Evolutionary conservation across 2,797 vertebrate genomes (phyloP), one percentile per base, ranked within the genome.

Genomic region (Phataginus tricuspis): DNA sequence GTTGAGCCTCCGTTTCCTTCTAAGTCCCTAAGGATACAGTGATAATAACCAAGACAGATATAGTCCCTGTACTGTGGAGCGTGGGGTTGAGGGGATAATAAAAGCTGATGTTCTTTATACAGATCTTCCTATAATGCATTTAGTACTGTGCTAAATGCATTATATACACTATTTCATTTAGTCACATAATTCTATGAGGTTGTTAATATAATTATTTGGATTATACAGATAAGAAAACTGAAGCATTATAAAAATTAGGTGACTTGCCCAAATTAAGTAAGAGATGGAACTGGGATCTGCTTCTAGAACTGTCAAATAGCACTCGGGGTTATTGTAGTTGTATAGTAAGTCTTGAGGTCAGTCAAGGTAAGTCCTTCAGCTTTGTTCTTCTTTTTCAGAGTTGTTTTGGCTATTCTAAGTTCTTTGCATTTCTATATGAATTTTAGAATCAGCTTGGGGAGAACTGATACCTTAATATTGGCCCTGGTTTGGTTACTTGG

Each of bases 161-260:
- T n/a, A 34, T 85, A 91, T 69, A 13, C 11, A 53, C 7, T 53
- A 85, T 84, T 80, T 75, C 37, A 88, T 49, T 88, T 72, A 91
- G 78, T 79, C 27, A 66, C 27, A 57, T 84, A 61, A 86, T 19
- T 61, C 45, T 66, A 63, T 53, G 63, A 68, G 34, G 34, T 49
- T 49, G 2, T 82, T 79, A 72, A 59, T 89, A 74, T 80, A 83
- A 71, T 96, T 85, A 61, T 84, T 96, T 94, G 74, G 53, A 72
- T 83, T 90, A 91, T 90, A 64, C 68, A 95, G 45, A 75, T 88
- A 61, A 27, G 37, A 71, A 75, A 84, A 61, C 31, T 94, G 31
- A 93, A 61, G 25, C 2, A 78, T 78, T 71, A 79, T 23, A 88
- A 53, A 75, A 34, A 64, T 80, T 69, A 84, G 31, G 45, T 85